Evolutionary conservation across 2,888 invertebrate species (phyloP).

Genomic region (Ophion ventricosus): DNA sequence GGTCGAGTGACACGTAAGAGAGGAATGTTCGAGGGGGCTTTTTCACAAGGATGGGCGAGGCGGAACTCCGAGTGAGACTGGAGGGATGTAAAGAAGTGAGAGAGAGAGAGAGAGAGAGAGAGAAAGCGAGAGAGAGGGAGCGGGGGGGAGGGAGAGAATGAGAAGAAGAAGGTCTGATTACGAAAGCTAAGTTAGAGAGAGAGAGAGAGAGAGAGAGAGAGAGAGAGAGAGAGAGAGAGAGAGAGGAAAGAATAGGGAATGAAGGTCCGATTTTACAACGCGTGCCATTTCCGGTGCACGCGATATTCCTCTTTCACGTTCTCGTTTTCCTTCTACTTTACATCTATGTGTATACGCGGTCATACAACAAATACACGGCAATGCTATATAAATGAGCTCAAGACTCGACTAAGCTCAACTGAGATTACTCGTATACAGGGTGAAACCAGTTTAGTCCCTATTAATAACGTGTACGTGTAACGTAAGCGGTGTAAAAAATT

Average conservation of each 20-base stretch:
- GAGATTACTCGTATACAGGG: conserved; percentile 38
- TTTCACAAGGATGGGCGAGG: conserved; percentile 41
- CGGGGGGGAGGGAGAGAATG: conserved; percentile 26
- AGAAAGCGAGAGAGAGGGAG: conserved; percentile 25
- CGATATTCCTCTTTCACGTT: conserved; percentile 69
- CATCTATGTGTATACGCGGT: conserved; percentile 35
- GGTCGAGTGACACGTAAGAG: conserved; percentile 74
- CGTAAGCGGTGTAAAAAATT: too few relatives aligned
- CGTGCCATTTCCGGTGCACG: conserved; percentile 81
- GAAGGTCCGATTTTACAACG: conserved; percentile 73
- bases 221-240: conserved; percentile 42
- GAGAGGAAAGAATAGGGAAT: conserved; percentile 20
- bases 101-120: conserved; percentile 21
- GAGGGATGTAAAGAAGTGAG: background rate
- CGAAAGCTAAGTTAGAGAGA: conserved; percentile 46
- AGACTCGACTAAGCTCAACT: conserved; percentile 9
- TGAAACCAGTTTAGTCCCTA: background rate
- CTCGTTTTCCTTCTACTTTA: conserved; percentile 57
- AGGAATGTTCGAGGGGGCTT: conserved; percentile 53
- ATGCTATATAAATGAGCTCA: conserved; percentile 26
- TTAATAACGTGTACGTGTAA: too few relatives aligned
- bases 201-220: conserved; percentile 39
- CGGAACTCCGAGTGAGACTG: conserved; percentile 49
- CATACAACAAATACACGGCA: conserved; percentile 49
- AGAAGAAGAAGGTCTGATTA: conserved; percentile 35